phyloP scores from a whole-genome alignment of 2,888 invertebrate species.

The Fragum sueziense region DNA sequence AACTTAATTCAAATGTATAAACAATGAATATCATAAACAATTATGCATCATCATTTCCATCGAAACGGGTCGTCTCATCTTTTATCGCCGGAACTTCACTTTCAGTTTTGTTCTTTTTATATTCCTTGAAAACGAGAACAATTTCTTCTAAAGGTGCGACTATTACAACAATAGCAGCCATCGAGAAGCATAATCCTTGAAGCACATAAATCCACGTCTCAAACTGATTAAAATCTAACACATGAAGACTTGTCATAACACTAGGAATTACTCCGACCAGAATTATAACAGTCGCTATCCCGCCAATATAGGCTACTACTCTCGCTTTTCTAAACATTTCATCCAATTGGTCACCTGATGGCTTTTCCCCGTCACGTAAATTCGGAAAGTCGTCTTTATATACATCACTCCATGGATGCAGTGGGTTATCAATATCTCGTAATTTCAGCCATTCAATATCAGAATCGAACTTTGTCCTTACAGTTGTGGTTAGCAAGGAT shows the following conservation, averaged over 20 bases:
- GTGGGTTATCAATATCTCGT: slow-evolving; percentile 71
- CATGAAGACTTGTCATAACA: slow-evolving; percentile 65
- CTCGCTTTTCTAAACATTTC: slow-evolving; percentile 65
- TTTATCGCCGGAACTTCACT: too few species aligned
- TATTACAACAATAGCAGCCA: slow-evolving; percentile 63
- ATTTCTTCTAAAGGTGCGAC: slow-evolving; percentile 67
- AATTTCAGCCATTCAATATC: slow-evolving; percentile 66
- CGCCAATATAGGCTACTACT: slow-evolving; percentile 65
- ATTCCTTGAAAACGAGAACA: too few species aligned
- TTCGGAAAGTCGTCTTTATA: slow-evolving; percentile 66
- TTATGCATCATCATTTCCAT: too few species aligned
- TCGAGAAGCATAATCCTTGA: slow-evolving; percentile 64
- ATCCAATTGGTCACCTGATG: slow-evolving; percentile 62
- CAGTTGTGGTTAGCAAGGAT: slow-evolving; percentile 67
- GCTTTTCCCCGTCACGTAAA: slow-evolving; percentile 56
- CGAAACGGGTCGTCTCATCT: too few species aligned
- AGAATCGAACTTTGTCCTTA: slow-evolving; percentile 51
- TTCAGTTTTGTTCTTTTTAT: too few species aligned
- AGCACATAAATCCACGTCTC: slow-evolving; percentile 62
- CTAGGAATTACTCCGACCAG: slow-evolving; percentile 66
- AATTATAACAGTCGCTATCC: slow-evolving; percentile 54
- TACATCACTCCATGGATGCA: slow-evolving; percentile 66
- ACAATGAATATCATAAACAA: too few species aligned
- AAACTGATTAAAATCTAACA: slow-evolving; percentile 64
- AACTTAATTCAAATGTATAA: too few species aligned